Percentiles rank a stretch among this genome's conserved stretches.
Evolutionary conservation across 2,888 invertebrate genomes (phyloP).

Genomic region (Drosophila kokeensis): DNA sequence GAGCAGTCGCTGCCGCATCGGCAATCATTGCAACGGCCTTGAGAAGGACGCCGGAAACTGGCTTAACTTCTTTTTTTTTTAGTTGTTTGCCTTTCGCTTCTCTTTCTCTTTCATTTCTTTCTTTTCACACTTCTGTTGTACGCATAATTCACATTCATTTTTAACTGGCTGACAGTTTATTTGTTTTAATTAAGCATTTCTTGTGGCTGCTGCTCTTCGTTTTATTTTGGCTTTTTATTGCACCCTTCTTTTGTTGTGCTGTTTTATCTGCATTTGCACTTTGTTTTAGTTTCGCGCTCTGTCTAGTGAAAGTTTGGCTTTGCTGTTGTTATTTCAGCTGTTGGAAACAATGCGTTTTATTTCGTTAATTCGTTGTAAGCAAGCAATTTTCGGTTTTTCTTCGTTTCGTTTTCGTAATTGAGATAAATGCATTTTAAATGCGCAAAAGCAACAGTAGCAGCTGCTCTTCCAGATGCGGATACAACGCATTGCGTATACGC

Average conservation of each 20-base stretch:
- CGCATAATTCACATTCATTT: constrained; percentile 71
- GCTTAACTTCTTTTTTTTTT: constrained; percentile 57
- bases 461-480: constrained; percentile 44
- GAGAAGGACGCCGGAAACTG: constrained; percentile 82
- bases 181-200: constrained; percentile 79
- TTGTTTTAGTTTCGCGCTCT: constrained; percentile 65
- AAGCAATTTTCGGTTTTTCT: constrained; percentile 57
- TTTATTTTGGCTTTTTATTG: constrained; percentile 36
- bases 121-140: constrained; percentile 57
- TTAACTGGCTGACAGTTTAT: constrained; percentile 61
- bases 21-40: constrained; percentile 76
- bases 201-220: constrained; percentile 36
- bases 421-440: constrained; percentile 80
- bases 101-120: constrained; percentile 34
- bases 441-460: constrained; percentile 36
- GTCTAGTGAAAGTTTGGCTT: constrained; percentile 70
- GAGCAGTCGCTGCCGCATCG: constrained; percentile 30
- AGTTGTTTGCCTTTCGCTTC: constrained; percentile 42
- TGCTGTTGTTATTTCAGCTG: constrained; percentile 43
- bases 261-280: constrained; percentile 61
- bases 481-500: constrained; percentile 62
- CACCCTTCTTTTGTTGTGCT: constrained; percentile 42
- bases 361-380: constrained; percentile 65
- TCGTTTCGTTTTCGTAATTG: constrained; percentile 62
- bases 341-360: constrained; percentile 70